These are phyloP conservation scores for Natator depressus DNA, from an alignment of 2,113 vertebrate species.

Conservation along the genomic window DNA sequence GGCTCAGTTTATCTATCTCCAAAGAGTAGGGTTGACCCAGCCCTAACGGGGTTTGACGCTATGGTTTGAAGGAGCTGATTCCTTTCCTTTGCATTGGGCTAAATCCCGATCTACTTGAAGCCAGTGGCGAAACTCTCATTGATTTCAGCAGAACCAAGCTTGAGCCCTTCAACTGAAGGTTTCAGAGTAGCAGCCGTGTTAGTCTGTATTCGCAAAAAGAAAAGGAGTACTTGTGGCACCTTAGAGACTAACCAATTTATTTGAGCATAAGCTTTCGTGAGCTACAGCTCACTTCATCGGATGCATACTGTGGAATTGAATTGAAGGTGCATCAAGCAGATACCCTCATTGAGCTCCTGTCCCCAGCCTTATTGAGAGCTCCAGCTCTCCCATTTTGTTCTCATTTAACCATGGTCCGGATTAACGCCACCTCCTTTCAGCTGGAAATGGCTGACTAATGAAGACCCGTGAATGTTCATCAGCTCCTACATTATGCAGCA, in stretches of 20 bases:
- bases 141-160: neutral
- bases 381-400: neutral
- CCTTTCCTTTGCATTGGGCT: neutral
- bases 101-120: neutral
- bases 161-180: neutral
- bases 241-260: too few relatives aligned
- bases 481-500: slow-evolving; percentile 58
- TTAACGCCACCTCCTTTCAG: neutral
- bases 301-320: too few relatives aligned
- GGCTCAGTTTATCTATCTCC: neutral
- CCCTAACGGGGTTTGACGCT: neutral
- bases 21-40: neutral
- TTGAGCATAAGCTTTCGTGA: too few relatives aligned
- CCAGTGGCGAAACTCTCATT: neutral
- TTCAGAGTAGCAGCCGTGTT: too few relatives aligned
- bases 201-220: too few relatives aligned
- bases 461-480: slow-evolving; percentile 57
- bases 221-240: too few relatives aligned
- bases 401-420: neutral
- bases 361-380: neutral
- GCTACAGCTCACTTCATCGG: too few relatives aligned
- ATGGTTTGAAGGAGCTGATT: neutral
- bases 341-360: neutral
- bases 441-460: slow-evolving; percentile 57
- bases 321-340: accelerated